Evolutionary conservation across 2,888 invertebrate genomes (phyloP).

Genomic region (Conchocele bisecta): DNA sequence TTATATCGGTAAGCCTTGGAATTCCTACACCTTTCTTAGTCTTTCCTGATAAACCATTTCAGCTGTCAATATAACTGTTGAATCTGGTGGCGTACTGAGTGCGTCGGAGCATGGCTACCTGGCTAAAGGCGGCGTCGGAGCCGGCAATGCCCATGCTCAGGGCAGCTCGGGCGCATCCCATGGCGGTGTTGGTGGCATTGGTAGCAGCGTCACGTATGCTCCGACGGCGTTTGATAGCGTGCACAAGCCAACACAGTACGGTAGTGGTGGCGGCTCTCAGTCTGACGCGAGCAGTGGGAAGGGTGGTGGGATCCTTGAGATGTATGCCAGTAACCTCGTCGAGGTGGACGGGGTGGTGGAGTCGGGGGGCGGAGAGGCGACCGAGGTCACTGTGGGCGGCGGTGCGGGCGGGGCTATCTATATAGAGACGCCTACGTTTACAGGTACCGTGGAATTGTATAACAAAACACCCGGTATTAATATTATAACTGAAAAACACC

Average conservation of each 20-base stretch:
- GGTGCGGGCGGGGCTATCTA: slow-evolving; percentile 68
- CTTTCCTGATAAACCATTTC: no score
- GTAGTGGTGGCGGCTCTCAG: slow-evolving; percentile 64
- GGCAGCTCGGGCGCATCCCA: slow-evolving; percentile 70
- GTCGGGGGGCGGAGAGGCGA: slow-evolving; percentile 60
- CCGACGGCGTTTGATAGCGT: slow-evolving; percentile 58
- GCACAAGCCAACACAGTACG: slow-evolving; percentile 54
- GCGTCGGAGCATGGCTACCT: slow-evolving; percentile 58
- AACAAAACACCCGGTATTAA: no score
- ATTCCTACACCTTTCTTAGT: no score
- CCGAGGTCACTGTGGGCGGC: slow-evolving; percentile 59
- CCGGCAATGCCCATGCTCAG: slow-evolving; percentile 43
- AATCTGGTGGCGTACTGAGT: slow-evolving; percentile 68
- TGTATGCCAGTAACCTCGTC: slow-evolving; percentile 59
- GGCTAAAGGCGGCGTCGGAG: slow-evolving; percentile 55
- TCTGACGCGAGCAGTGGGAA: slow-evolving; percentile 29
- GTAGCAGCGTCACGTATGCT: slow-evolving; percentile 44
- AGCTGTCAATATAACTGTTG: slow-evolving; percentile 70
- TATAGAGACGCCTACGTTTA: no score
- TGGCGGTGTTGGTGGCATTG: slow-evolving; percentile 70
- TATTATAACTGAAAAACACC: no score
- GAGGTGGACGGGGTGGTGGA: slow-evolving; percentile 66
- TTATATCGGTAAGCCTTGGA: no score
- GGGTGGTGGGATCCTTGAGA: slow-evolving; percentile 66
- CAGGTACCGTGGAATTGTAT: no score